Evolutionary conservation across 2,113 vertebrate species (phyloP), one percentile per base, ranked within the genome.

Genomic region (Aix galericulata): DNA sequence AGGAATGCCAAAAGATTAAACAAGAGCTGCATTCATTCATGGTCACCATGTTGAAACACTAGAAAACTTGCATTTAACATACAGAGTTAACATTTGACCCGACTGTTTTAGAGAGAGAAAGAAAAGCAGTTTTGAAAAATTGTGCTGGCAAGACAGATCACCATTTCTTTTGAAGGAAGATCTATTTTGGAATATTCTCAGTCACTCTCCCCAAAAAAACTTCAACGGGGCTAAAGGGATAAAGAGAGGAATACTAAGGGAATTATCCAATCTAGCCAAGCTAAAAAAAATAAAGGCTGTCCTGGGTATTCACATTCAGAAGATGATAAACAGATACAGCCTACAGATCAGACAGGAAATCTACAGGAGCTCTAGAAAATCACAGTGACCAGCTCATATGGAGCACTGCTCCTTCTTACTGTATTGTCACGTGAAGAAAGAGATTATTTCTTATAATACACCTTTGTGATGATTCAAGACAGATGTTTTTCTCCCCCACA

Each of bases 1-100:
- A 56, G 91, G 68, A 93, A 95, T 88, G 94, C 94, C 97, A 97
- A 72, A 48, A 91, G 68, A 94, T 91, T 88, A 91, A 97, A 96
- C 96, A 96, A 95, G 94, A 83, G 91, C 87, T 78, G 92, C 88
- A 93, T 95, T 97, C 92, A 96, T 94, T 63, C 87, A 62, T 38
- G 53, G 53, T 1, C 86, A 17, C 94, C 92, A 91, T 79, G 91
- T 81, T 95, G 83, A 92, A 88, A 93, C 90, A 93, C 48, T 34
- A 89, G 73, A 94, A 94, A 92, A 86, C 83, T 93, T 50, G 86
- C 68, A 83, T 92, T 93, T 92, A 92, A 82, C 93, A 96, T 89
- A 94, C 73, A 44, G 62, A 91, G 76, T 17, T 88, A 76, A 93
- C 94, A 96, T 96, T 91, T 95, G 95, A 89, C 94, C 88, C 32